Evolutionary conservation across 2,113 vertebrate species (phyloP).

Genomic region (Willisornis vidua): DNA sequence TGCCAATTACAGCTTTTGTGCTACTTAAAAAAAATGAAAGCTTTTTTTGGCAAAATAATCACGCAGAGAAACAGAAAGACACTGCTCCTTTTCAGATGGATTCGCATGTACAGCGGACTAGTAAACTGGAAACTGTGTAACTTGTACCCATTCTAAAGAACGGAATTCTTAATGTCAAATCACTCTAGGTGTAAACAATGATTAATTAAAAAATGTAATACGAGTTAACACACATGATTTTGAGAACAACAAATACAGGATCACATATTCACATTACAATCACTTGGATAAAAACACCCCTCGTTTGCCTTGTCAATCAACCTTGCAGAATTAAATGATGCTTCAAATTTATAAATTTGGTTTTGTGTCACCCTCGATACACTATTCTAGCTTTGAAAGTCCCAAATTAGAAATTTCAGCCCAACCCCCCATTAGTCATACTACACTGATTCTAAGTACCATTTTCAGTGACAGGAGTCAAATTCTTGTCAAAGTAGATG

Average conservation of each 20-base stretch:
- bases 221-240: constrained; percentile 21
- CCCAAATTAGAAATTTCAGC: constrained; percentile 72
- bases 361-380: constrained; percentile 45
- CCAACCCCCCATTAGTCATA: constrained; percentile 59
- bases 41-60: constrained; percentile 90
- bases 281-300: not conserved
- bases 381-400: constrained; percentile 45
- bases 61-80: constrained; percentile 80
- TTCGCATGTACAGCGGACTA: constrained; percentile 73
- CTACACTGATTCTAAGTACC: constrained; percentile 71
- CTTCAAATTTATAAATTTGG: constrained; percentile 36
- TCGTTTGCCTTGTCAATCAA: not conserved
- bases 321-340: constrained; percentile 19
- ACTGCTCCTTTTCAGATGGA: constrained; percentile 82
- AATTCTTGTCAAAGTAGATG: constrained; percentile 71
- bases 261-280: constrained; percentile 1
- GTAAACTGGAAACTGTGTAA: constrained; percentile 83
- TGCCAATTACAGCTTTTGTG: constrained; percentile 99
- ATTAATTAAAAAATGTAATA: constrained; percentile 62
- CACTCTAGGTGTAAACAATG: constrained; percentile 65
- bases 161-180: constrained; percentile 71
- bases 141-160: constrained; percentile 64
- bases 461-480: constrained; percentile 79
- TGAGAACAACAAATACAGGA: constrained; percentile 27
- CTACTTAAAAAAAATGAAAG: constrained; percentile 96